Percentiles rank a stretch among this genome's conserved stretches.
These are phyloP conservation scores for Erpetoichthys calabaricus DNA, from an alignment of 2,797 vertebrate species.

Conservation along the genomic window DNA sequence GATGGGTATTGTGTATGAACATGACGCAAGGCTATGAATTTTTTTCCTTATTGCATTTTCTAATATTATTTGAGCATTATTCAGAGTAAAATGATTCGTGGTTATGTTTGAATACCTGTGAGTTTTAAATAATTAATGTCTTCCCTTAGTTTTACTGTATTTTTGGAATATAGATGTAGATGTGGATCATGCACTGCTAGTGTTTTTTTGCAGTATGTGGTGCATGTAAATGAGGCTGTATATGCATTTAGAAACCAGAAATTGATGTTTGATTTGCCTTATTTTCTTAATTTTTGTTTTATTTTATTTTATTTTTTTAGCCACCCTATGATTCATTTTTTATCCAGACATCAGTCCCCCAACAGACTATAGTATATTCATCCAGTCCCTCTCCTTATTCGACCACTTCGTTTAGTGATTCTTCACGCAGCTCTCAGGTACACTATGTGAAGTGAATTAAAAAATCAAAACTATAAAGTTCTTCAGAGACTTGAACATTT, in stretches of 20 bases:
- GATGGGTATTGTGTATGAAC: too few relatives aligned
- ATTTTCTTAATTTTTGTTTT: slow-evolving; percentile 16
- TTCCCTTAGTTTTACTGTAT: too few relatives aligned
- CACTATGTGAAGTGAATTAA: slow-evolving; percentile 1
- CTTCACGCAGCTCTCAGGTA: slow-evolving; percentile 38
- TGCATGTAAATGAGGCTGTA: neutral
- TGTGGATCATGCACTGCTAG: too few relatives aligned
- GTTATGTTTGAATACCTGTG: too few relatives aligned
- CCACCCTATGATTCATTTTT: slow-evolving; percentile 44
- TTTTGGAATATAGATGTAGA: too few relatives aligned
- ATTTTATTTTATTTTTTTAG: slow-evolving; percentile 23
- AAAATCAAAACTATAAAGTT: too few relatives aligned
- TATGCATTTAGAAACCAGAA: neutral
- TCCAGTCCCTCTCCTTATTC: slow-evolving; percentile 29
- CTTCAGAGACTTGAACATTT: too few relatives aligned
- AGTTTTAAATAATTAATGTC: too few relatives aligned
- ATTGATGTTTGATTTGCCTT: neutral
- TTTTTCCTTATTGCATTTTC: too few relatives aligned
- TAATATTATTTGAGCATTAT: too few relatives aligned
- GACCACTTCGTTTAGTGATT: slow-evolving; percentile 25
- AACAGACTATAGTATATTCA: slow-evolving; percentile 38
- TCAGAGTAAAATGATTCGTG: too few relatives aligned
- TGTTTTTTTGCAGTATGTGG: neutral
- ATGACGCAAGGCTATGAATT: too few relatives aligned
- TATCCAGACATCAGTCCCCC: slow-evolving; percentile 44